phyloP scores from a whole-genome alignment of 1,140 invertebrate genomes.

The Saxidomus purpurata region DNA sequence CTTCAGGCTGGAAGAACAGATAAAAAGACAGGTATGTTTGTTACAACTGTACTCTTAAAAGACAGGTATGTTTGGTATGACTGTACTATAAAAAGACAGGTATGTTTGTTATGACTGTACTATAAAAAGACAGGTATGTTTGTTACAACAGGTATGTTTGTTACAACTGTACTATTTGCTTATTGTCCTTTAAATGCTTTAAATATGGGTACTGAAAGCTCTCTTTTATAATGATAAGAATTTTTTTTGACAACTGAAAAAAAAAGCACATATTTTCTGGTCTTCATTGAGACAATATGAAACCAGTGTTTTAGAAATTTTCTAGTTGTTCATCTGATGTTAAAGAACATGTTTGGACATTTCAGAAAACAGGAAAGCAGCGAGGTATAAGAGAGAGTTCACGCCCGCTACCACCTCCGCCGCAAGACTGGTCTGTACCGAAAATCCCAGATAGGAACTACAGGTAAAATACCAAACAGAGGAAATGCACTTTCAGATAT shows the following conservation, averaged over 20 bases:
- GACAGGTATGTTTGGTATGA: not conserved
- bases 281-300: no score
- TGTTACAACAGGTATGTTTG: not conserved
- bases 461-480: not conserved
- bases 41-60: no score
- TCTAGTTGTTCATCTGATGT: no score
- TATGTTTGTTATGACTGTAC: not conserved
- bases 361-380: constrained; percentile 36
- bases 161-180: no score
- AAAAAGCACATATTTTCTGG: no score
- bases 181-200: no score
- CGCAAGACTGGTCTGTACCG: not conserved
- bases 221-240: no score
- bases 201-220: no score
- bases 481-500: not conserved
- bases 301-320: no score
- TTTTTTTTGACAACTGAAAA: no score
- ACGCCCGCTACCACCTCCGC: not conserved
- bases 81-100: not conserved
- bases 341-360: not conserved
- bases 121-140: not conserved
- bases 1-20: constrained; percentile 65
- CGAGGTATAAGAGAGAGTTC: constrained; percentile 28
- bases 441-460: constrained; percentile 48
- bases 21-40: constrained; percentile 38